These are phyloP conservation scores for Rhincodon typus DNA, from an alignment of 2,797 vertebrate genomes.

Conservation along the genomic window DNA sequence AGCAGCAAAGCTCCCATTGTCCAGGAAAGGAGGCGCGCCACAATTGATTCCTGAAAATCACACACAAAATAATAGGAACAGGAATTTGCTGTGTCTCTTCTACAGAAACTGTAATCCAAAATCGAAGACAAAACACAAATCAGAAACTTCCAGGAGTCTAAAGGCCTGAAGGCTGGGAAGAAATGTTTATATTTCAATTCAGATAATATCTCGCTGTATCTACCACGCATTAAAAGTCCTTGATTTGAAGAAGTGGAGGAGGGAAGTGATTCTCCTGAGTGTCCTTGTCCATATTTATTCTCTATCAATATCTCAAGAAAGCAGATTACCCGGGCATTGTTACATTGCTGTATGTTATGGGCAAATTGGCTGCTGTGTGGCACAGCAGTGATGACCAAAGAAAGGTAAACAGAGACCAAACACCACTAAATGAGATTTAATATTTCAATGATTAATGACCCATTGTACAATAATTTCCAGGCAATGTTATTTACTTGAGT, in stretches of 20 bases:
- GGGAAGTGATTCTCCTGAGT: no score
- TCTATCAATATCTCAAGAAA: neutral
- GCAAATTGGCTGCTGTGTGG: neutral
- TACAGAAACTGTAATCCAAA: neutral
- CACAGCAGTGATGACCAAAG: no score
- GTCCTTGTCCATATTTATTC: neutral
- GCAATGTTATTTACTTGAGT: no score
- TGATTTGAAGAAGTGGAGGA: neutral
- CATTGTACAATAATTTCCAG: no score
- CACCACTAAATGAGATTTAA: no score
- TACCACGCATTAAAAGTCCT: neutral
- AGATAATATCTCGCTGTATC: neutral
- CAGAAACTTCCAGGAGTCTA: neutral
- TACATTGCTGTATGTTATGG: neutral
- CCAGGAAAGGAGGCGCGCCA: conserved; percentile 71
- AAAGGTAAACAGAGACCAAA: no score
- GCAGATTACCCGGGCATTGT: neutral
- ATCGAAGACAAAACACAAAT: neutral
- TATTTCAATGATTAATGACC: no score
- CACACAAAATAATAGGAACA: conserved; percentile 8
- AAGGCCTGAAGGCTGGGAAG: neutral
- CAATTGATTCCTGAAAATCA: conserved; percentile 75
- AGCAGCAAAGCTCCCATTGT: conserved; percentile 78
- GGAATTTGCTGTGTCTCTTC: neutral
- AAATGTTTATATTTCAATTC: neutral